phyloP scores from a whole-genome alignment of 2,888 invertebrate genomes.

The Nymphalis urticae region DNA sequence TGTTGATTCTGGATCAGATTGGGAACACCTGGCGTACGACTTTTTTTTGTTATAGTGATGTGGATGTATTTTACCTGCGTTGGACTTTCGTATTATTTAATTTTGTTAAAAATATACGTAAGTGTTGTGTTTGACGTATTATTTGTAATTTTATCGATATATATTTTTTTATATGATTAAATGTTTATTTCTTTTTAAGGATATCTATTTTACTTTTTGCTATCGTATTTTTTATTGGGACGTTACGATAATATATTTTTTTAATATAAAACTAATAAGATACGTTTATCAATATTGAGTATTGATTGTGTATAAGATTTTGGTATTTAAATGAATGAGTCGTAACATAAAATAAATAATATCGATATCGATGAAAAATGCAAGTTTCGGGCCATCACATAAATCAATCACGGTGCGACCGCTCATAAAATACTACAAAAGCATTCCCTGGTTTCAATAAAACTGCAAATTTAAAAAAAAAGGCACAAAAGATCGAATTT shows the following conservation, averaged over 20 bases:
- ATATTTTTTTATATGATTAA: too few relatives aligned
- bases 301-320: too few relatives aligned
- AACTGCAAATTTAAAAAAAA: slow-evolving; percentile 16
- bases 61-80: not conserved
- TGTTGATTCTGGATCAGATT: slow-evolving; percentile 34
- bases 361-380: slow-evolving; percentile 19
- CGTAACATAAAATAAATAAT: not conserved
- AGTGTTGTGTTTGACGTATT: too few relatives aligned
- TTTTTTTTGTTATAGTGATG: slow-evolving; percentile 30
- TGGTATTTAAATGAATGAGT: not conserved
- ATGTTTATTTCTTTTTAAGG: too few relatives aligned
- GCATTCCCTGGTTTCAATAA: slow-evolving; percentile 23
- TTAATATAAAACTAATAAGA: too few relatives aligned
- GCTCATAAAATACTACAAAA: slow-evolving; percentile 32
- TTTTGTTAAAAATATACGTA: not conserved
- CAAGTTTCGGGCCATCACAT: slow-evolving; percentile 14
- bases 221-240: too few relatives aligned
- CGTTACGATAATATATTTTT: too few relatives aligned
- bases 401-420: slow-evolving; percentile 19
- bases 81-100: not conserved
- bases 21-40: slow-evolving; percentile 35
- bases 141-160: too few relatives aligned
- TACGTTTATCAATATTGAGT: too few relatives aligned
- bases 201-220: too few relatives aligned
- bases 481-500: not conserved